Evolutionary conservation across 2,888 invertebrate species (phyloP).

Genomic region (Andrena praecox): DNA sequence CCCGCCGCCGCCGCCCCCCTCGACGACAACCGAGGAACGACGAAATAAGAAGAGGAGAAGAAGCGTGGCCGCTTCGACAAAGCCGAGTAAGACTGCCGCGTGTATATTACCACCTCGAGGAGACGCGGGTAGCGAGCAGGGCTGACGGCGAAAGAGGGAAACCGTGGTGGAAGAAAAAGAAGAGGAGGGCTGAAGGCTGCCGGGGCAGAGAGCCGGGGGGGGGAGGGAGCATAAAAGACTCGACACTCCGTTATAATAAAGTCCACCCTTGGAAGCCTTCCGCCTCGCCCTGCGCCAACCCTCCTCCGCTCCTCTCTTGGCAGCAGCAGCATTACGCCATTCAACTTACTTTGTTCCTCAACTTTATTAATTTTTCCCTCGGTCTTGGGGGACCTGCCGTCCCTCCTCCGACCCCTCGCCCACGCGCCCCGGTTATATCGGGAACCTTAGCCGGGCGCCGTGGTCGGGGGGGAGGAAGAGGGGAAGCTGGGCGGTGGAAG

Average conservation of each 20-base stretch:
- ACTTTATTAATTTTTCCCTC: conserved; percentile 85
- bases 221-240: conserved; percentile 83
- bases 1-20: not conserved
- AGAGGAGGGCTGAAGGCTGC: conserved; percentile 47
- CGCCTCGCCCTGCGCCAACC: conserved; percentile 67
- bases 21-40: conserved; percentile 33
- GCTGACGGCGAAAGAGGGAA: conserved; percentile 60
- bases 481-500: conserved; percentile 8
- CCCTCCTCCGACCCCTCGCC: conserved; percentile 13
- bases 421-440: conserved; percentile 67
- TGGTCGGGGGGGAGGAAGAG: conserved; percentile 31
- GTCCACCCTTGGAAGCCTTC: conserved; percentile 83
- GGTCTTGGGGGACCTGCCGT: conserved; percentile 80
- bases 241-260: conserved; percentile 85
- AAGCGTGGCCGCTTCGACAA: conserved; percentile 53
- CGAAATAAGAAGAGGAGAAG: conserved; percentile 52
- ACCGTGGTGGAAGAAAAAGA: conserved; percentile 64
- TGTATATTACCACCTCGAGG: conserved; percentile 71
- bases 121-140: conserved; percentile 8
- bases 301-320: conserved; percentile 56
- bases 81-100: conserved; percentile 66
- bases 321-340: conserved; percentile 82
- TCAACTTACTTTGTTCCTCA: conserved; percentile 85
- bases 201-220: conserved; percentile 57
- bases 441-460: conserved; percentile 57